Evolutionary conservation across 2,113 vertebrate genomes (phyloP).

Genomic region (Emydocephalus ijimae): DNA sequence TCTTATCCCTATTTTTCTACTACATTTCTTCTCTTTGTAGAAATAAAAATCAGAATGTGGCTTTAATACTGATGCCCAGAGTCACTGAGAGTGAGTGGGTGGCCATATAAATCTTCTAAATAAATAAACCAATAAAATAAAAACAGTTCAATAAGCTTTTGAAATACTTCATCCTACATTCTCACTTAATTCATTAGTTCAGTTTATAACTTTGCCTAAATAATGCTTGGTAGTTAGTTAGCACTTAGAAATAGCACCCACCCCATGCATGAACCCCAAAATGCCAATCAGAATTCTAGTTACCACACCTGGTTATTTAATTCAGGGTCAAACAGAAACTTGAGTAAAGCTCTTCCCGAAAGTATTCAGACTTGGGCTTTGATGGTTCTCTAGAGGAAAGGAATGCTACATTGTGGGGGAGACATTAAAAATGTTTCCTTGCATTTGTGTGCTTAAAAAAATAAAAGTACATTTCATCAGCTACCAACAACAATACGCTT

Average conservation of each 20-base stretch:
- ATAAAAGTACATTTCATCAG: constrained; percentile 30
- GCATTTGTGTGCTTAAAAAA: neutral
- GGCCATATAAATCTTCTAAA: neutral
- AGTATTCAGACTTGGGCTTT: neutral
- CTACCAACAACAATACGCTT: constrained; percentile 30
- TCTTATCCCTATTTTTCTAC: neutral
- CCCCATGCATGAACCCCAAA: neutral
- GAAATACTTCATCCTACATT: constrained; percentile 30
- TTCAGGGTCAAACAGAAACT: neutral
- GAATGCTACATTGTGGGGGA: neutral
- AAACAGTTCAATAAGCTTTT: neutral
- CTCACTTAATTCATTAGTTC: neutral
- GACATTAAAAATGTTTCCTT: neutral
- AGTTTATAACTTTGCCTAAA: neutral
- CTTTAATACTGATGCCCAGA: neutral
- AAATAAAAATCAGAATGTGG: constrained; percentile 18
- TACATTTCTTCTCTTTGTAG: neutral
- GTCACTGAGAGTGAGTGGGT: neutral
- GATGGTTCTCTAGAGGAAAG: neutral
- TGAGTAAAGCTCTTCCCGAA: neutral
- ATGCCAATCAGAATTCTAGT: neutral
- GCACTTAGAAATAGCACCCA: neutral
- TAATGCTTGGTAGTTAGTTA: neutral
- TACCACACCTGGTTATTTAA: neutral
- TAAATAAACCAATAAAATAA: neutral